phyloP scores from a whole-genome alignment of 2,888 invertebrate genomes.

The Papilio protenor region DNA sequence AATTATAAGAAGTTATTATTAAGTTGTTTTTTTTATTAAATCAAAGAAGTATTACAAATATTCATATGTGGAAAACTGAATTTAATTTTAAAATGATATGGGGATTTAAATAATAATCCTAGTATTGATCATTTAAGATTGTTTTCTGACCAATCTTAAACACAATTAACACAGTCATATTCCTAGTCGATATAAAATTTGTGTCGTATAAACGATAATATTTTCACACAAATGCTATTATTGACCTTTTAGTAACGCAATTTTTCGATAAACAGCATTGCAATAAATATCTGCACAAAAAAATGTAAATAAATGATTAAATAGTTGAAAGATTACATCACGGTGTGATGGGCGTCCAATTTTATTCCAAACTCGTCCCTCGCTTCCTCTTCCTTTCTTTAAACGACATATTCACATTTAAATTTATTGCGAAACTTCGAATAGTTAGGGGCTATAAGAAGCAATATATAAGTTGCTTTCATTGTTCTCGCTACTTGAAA shows the following conservation, averaged over 20 bases:
- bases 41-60: too few species aligned
- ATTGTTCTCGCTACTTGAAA: slow-evolving; percentile 63
- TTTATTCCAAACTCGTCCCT: slow-evolving; percentile 57
- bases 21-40: not conserved
- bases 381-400: slow-evolving; percentile 56
- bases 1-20: too few species aligned
- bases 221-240: not conserved
- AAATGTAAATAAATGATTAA: not conserved
- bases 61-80: too few species aligned
- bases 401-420: slow-evolving; percentile 79
- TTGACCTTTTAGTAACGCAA: not conserved
- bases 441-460: slow-evolving; percentile 68
- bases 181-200: too few species aligned
- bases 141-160: too few species aligned
- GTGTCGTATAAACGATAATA: too few species aligned
- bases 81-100: too few species aligned
- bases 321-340: slow-evolving; percentile 7
- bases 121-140: too few species aligned
- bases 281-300: not conserved
- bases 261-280: not conserved
- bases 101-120: too few species aligned
- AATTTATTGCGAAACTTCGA: slow-evolving; percentile 75
- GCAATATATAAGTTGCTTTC: slow-evolving; percentile 69
- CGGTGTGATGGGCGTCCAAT: slow-evolving; percentile 52
- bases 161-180: too few species aligned